Percentiles rank a stretch among this genome's conserved stretches.
Evolutionary conservation across 2,888 invertebrate genomes (phyloP).

Genomic region (Tolmerus cingulatus): DNA sequence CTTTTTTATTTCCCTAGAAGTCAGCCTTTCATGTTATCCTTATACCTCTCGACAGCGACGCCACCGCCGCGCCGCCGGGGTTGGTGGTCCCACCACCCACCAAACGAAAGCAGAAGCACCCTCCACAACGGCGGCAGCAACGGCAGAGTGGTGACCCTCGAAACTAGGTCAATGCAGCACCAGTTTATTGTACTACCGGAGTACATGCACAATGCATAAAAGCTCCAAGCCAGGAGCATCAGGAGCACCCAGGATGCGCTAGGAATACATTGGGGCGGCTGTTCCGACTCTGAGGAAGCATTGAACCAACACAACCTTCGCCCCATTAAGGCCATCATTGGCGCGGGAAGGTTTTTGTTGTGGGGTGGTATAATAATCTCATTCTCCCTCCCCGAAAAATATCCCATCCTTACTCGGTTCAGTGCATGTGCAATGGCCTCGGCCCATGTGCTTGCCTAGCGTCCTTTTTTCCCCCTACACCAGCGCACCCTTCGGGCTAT

Average conservation of each 20-base stretch:
- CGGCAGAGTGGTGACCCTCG: conserved; percentile 54
- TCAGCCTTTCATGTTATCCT: neutral
- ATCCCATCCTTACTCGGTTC: neutral
- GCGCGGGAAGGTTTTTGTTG: neutral
- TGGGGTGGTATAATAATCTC: neutral
- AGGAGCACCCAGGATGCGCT: neutral
- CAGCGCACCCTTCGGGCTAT: neutral
- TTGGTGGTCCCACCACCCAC: neutral
- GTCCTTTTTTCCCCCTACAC: neutral
- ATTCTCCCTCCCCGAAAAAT: neutral
- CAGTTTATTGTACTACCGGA: conserved; percentile 54
- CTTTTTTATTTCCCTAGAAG: neutral
- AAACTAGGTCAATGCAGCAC: conserved; percentile 58
- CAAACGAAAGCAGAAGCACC: neutral
- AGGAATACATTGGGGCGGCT: neutral
- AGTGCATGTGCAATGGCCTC: conserved; percentile 42
- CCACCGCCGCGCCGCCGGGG: neutral
- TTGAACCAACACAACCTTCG: conserved; percentile 41
- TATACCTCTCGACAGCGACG: neutral
- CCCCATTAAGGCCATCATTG: neutral
- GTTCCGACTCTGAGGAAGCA: conserved; percentile 1
- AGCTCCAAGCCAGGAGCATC: neutral
- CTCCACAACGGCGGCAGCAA: neutral
- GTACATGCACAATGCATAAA: conserved; percentile 38
- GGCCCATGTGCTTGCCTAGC: conserved; percentile 6